These are phyloP conservation scores for Nezara viridula DNA, from an alignment of 2,888 invertebrate genomes.

Conservation along the genomic window DNA sequence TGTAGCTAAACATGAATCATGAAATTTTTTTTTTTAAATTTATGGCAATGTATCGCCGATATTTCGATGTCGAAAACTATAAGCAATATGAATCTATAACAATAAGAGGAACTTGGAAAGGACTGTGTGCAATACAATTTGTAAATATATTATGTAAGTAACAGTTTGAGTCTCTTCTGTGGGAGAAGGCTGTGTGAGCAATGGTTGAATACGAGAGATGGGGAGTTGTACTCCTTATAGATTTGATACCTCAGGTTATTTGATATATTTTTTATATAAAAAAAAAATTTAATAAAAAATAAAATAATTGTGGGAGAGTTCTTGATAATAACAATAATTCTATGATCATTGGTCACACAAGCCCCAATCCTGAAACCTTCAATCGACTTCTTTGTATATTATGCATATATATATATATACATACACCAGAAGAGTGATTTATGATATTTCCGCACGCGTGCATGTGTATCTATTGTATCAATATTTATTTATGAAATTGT, in stretches of 20 bases:
- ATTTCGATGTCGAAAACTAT: background rate
- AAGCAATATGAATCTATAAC: conserved; percentile 16
- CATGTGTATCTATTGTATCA: conserved; percentile 40
- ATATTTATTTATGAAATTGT: conserved; percentile 44
- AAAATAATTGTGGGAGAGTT: conserved; percentile 27
- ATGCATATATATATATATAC: conserved; percentile 31
- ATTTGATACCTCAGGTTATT: conserved; percentile 53
- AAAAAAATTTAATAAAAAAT: background rate
- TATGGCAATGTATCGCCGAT: background rate
- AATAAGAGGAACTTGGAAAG: background rate
- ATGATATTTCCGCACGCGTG: background rate
- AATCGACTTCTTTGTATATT: conserved; percentile 11
- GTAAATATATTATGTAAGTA: conserved; percentile 9
- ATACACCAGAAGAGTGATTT: conserved; percentile 17
- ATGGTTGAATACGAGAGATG: background rate
- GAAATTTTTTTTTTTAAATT: background rate
- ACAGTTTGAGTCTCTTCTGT: conserved; percentile 42
- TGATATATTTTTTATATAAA: conserved; percentile 50
- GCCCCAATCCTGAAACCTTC: conserved; percentile 47
- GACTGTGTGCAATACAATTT: conserved; percentile 12
- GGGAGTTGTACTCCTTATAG: conserved; percentile 1
- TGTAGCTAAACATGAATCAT: background rate
- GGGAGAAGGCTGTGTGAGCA: conserved; percentile 58
- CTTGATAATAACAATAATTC: conserved; percentile 18
- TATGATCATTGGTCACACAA: conserved; percentile 58